Evolutionary conservation across 2,113 vertebrate species (phyloP).

Genomic region (Calonectris borealis): DNA sequence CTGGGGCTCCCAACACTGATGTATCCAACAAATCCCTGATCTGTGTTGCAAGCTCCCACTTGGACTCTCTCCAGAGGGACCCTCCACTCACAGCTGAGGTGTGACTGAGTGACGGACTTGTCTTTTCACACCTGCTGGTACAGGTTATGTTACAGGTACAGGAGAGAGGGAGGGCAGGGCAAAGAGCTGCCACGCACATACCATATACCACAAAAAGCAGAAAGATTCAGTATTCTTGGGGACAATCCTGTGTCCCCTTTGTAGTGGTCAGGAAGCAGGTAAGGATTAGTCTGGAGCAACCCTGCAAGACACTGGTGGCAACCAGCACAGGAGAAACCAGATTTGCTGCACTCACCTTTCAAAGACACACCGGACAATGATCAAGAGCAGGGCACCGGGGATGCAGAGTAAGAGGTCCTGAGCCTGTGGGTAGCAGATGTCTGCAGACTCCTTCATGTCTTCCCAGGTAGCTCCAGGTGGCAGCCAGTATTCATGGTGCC

Average conservation of each 20-base stretch:
- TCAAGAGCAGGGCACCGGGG: slow-evolving; percentile 72
- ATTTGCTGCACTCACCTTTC: slow-evolving; percentile 71
- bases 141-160: background rate
- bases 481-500: slow-evolving; percentile 79
- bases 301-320: background rate
- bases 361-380: slow-evolving; percentile 64
- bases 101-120: background rate
- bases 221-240: background rate
- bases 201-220: background rate
- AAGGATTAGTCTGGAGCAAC: background rate
- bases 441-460: slow-evolving; percentile 65
- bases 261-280: background rate
- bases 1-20: background rate
- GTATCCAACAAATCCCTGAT: background rate
- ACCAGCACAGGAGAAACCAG: background rate
- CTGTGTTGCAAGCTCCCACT: background rate
- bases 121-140: background rate
- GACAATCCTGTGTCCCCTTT: background rate
- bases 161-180: background rate
- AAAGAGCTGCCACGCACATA: background rate
- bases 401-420: slow-evolving; percentile 75
- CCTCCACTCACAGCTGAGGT: background rate
- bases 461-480: slow-evolving; percentile 74
- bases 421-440: slow-evolving; percentile 59
- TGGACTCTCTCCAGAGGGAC: background rate